Percentiles rank a stretch among this genome's conserved stretches.
phyloP scores from a whole-genome alignment of 2,797 vertebrate genomes.

The Mormyrus proboscirostris region DNA sequence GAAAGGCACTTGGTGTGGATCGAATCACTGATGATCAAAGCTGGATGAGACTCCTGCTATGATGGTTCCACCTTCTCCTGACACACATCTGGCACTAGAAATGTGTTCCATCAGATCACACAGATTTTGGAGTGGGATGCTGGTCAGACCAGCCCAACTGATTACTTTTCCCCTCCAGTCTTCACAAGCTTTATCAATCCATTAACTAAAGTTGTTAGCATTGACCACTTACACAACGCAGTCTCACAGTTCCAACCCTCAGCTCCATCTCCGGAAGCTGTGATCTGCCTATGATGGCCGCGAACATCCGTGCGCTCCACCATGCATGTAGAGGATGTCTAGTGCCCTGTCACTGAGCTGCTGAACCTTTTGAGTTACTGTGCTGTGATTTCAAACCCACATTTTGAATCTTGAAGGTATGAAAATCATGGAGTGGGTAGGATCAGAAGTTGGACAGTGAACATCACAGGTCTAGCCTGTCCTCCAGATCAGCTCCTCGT shows the following conservation, averaged over 20 bases:
- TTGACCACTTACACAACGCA: not conserved
- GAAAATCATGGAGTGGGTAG: not conserved
- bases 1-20: not conserved
- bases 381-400: not conserved
- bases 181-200: not conserved
- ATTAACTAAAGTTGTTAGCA: not conserved
- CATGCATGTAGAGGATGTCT: not conserved
- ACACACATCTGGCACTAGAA: not conserved
- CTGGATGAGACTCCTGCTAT: not conserved
- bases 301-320: not conserved
- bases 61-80: not conserved
- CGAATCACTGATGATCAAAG: not conserved
- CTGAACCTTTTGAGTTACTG: too few relatives aligned
- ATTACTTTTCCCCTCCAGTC: not conserved
- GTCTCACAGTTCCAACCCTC: not conserved
- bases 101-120: not conserved
- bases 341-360: not conserved
- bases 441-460: not conserved
- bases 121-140: not conserved
- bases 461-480: not conserved
- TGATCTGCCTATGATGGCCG: not conserved
- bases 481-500: not conserved
- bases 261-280: not conserved
- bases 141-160: not conserved
- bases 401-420: not conserved